These are phyloP conservation scores for Chaetogeoica ovagalla DNA, from an alignment of 2,888 invertebrate genomes.

Conservation along the genomic window DNA sequence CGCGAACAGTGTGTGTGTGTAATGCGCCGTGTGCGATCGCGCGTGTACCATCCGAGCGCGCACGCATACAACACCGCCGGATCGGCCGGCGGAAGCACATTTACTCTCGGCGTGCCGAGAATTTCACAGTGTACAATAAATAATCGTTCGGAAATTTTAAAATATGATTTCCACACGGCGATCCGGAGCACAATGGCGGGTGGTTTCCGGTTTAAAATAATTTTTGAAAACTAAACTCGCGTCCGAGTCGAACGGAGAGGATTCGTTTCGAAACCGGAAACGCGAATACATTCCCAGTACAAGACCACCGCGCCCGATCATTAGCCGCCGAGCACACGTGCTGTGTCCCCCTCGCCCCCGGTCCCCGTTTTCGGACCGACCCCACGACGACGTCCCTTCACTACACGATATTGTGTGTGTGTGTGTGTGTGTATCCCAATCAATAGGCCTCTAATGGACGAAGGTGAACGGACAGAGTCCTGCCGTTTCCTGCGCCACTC, in stretches of 20 bases:
- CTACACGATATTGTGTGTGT: no score
- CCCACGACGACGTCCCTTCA: conserved; percentile 16
- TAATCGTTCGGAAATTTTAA: conserved; percentile 46
- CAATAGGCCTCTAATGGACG: conserved; percentile 48
- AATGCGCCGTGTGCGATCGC: neutral
- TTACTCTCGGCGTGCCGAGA: conserved; percentile 36
- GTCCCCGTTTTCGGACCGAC: neutral
- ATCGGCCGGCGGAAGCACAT: conserved; percentile 45
- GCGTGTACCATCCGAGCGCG: neutral
- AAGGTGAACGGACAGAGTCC: conserved; percentile 35
- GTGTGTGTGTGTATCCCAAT: conserved; percentile 18
- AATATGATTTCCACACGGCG: conserved; percentile 18
- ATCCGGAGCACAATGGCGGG: conserved; percentile 24
- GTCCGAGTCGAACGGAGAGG: neutral
- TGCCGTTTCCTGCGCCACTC: conserved; percentile 28
- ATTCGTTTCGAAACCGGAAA: conserved; percentile 38
- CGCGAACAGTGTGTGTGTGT: neutral
- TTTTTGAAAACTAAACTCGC: conserved; percentile 9
- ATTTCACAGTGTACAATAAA: conserved; percentile 17
- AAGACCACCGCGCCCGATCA: conserved; percentile 41
- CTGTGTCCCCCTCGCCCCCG: no score
- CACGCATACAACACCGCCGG: no score
- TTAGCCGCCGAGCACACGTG: conserved; percentile 44
- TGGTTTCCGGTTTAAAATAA: conserved; percentile 48
- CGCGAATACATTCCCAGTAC: conserved; percentile 51